These are phyloP conservation scores for Agrochola litura DNA, from an alignment of 2,888 invertebrate species.

Conservation along the genomic window DNA sequence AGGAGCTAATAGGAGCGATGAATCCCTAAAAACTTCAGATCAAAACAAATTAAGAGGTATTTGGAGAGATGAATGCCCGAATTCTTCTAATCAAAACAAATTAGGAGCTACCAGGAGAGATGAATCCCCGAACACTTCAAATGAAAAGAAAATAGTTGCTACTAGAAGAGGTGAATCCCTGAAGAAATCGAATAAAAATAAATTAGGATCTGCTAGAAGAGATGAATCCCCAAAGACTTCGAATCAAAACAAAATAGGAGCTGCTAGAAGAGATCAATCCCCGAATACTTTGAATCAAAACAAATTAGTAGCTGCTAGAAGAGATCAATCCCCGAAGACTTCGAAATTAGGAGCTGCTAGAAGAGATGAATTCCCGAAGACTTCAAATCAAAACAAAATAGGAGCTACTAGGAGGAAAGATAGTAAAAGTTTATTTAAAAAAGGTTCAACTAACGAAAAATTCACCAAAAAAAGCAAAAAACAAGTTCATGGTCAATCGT, in stretches of 20 bases:
- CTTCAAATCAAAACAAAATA: background rate
- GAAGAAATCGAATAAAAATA: background rate
- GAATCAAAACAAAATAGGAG: background rate
- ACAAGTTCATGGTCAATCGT: conserved; percentile 71
- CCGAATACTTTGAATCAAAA: background rate
- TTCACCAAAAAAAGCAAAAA: conserved; percentile 67
- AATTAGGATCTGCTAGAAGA: background rate
- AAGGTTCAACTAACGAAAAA: conserved; percentile 57
- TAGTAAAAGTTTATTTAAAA: conserved; percentile 42
- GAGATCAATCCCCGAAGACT: background rate
- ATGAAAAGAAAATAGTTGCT: background rate
- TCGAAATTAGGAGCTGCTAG: background rate
- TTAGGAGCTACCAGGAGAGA: background rate
- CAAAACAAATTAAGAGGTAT: background rate
- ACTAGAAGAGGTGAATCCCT: background rate
- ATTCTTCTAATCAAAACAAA: background rate
- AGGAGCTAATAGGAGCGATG: background rate
- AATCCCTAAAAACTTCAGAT: background rate
- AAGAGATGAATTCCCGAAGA: background rate
- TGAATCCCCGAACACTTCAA: background rate
- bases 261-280: background rate
- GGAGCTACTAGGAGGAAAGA: conserved; percentile 42
- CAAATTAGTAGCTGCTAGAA: conserved; percentile 11
- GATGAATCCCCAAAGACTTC: background rate
- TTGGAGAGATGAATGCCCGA: background rate